phyloP scores from a whole-genome alignment of 2,888 invertebrate species.

The Campoplex nolae region DNA sequence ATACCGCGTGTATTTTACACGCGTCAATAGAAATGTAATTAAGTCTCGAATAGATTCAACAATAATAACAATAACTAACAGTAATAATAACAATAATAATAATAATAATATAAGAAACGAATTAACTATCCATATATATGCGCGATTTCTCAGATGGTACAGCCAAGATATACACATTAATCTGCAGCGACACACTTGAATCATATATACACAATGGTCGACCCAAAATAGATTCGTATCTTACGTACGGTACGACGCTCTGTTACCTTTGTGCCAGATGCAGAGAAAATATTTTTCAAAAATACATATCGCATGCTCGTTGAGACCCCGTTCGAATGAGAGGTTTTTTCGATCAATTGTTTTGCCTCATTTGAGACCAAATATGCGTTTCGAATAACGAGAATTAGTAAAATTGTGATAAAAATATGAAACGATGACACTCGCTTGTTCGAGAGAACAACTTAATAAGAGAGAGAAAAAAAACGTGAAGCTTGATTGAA shows the following conservation, averaged over 20 bases:
- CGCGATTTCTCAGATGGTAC: slow-evolving; percentile 37
- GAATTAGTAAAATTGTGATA: neutral
- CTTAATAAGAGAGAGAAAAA: neutral
- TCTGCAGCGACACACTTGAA: slow-evolving; percentile 28
- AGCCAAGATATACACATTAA: slow-evolving; percentile 31
- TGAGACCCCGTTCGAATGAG: neutral
- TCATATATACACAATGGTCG: slow-evolving; percentile 31
- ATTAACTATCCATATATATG: slow-evolving; percentile 45
- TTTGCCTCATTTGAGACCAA: neutral
- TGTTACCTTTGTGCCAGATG: neutral
- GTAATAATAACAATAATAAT: slow-evolving; percentile 7
- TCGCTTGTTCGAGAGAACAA: too few relatives aligned
- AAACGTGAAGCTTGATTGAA: neutral
- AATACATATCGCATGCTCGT: neutral
- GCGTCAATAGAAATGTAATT: slow-evolving; percentile 61
- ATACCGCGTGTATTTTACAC: slow-evolving; percentile 12
- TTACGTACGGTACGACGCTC: neutral
- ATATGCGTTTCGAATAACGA: neutral
- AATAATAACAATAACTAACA: neutral
- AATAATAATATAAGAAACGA: slow-evolving; percentile 23
- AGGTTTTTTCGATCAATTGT: neutral
- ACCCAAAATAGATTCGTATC: slow-evolving; percentile 40
- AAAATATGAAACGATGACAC: too few relatives aligned
- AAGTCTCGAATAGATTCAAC: slow-evolving; percentile 37
- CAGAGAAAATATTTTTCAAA: neutral